Percentiles rank a stretch among this genome's conserved stretches.
Evolutionary conservation across 1,140 invertebrate genomes (phyloP).

Genomic region (Rhysida immarginata): DNA sequence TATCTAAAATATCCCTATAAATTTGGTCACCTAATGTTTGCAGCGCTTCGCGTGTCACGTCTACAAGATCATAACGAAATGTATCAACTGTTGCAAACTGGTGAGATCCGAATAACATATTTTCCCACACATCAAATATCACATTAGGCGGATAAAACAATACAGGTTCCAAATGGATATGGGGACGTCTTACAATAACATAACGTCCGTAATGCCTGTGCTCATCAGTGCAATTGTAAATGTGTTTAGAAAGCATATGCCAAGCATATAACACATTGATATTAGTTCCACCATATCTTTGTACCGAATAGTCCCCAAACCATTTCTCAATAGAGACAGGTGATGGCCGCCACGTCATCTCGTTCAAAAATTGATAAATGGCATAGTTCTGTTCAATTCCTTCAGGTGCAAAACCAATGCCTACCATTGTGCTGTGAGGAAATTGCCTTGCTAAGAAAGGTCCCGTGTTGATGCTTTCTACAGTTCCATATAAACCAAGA

Average conservation of each 20-base stretch:
- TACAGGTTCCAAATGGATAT: background rate
- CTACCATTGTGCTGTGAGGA: conserved; percentile 60
- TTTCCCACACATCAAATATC: conserved; percentile 19
- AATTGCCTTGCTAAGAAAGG: conserved; percentile 46
- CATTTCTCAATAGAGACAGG: conserved; percentile 50
- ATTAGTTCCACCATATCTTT: conserved; percentile 50
- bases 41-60: conserved; percentile 64
- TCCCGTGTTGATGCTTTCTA: conserved; percentile 53
- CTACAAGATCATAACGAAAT: conserved; percentile 53
- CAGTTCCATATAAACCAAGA: conserved; percentile 68
- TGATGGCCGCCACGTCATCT: conserved; percentile 51
- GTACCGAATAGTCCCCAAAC: conserved; percentile 26
- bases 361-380: conserved; percentile 75
- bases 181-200: conserved; percentile 47
- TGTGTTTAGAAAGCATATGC: conserved; percentile 38
- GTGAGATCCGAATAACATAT: background rate
- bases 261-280: conserved; percentile 41
- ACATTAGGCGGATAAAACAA: conserved; percentile 33
- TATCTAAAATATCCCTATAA: conserved; percentile 41
- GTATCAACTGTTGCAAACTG: background rate
- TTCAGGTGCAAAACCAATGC: conserved; percentile 68
- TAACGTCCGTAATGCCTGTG: conserved; percentile 55
- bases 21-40: conserved; percentile 50
- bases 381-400: conserved; percentile 90
- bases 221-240: conserved; percentile 50